Evolutionary conservation across 2,113 vertebrate genomes (phyloP), one percentile per base, ranked within the genome.

Genomic region (Uria lomvia): DNA sequence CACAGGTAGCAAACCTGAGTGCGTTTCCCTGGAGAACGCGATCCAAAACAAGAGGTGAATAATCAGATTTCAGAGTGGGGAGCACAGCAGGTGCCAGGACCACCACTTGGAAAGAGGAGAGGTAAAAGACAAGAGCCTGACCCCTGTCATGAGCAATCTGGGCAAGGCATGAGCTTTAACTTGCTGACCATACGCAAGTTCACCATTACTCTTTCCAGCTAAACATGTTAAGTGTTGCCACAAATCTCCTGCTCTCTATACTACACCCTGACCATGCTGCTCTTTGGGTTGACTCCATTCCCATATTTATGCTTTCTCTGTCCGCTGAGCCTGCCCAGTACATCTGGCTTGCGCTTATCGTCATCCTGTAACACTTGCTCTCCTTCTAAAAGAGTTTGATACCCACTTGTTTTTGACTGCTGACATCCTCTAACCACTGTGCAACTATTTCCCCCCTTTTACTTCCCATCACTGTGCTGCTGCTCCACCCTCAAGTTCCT

Each of bases 401-500:
- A 76, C 47, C 15, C 38, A 23, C 84, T 92, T 95, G 91, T 96
- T 97, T 97, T 87, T 90, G 56, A 90, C 40, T 74, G 63, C 59
- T n/a, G 77, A 68, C 85, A 93, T 68, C 42, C 50, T 90, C 67
- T 82, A 70, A 85, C 84, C 66, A 78, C 76, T 66, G 12, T 85
- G 92, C 77, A 96, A 96, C 58, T 63, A 80, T 91, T 97, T 97
- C 81, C 74, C 42, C 68, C 73, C 12, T 67, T 89, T 78, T 82
- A 73, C 82, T 97, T 97, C 95, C 92, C 86, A 79, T 88, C 78
- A 50, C 71, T 47, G 8, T 52, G n/a, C 73, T 82, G 80, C 89
- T 96, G 67, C 70, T 87, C 91, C 77, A 96, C 86, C 89, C 89
- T 91, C 81, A 79, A 92, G 83, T 95, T 97, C 97, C 87, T 79